A percentile compares a stretch with the other conserved stretches of the same genome.
These are phyloP conservation scores for Cosmia trapezina DNA, from an alignment of 2,888 invertebrate species.

Conservation along the genomic window DNA sequence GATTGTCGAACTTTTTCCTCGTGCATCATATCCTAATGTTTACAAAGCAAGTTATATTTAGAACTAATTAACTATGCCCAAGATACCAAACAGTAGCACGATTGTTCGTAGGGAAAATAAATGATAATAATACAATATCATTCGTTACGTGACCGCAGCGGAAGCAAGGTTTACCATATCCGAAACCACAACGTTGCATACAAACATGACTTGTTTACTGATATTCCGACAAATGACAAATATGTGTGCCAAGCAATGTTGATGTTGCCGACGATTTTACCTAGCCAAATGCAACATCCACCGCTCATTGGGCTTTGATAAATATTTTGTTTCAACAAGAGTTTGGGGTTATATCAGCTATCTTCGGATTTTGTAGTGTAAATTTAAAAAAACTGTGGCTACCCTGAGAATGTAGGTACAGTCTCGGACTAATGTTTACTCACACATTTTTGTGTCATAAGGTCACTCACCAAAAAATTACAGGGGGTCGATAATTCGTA, in stretches of 20 bases:
- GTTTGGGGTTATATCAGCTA: neutral
- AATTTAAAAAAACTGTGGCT: neutral
- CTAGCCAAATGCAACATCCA: conserved; percentile 30
- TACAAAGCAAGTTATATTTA: neutral
- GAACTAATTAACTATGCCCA: conserved; percentile 2
- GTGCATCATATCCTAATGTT: neutral
- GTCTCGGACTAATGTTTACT: too few relatives aligned
- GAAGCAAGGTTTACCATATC: conserved; percentile 54
- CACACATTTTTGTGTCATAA: neutral
- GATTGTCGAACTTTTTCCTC: neutral
- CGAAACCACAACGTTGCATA: conserved; percentile 44
- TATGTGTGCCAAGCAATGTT: conserved; percentile 26
- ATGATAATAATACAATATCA: conserved; percentile 41
- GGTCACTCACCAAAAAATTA: neutral
- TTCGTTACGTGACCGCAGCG: conserved; percentile 64
- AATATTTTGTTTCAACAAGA: conserved; percentile 16
- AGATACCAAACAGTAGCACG: conserved; percentile 20
- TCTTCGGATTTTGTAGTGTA: neutral
- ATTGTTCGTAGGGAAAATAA: conserved; percentile 52
- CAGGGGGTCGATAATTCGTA: neutral
- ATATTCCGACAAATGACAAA: conserved; percentile 49
- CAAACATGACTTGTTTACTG: conserved; percentile 48
- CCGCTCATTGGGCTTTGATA: neutral
- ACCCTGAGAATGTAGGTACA: neutral
- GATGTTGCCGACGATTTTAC: conserved; percentile 22